phyloP scores from a whole-genome alignment of 2,888 invertebrate species.

The Bellardia bayeri region DNA sequence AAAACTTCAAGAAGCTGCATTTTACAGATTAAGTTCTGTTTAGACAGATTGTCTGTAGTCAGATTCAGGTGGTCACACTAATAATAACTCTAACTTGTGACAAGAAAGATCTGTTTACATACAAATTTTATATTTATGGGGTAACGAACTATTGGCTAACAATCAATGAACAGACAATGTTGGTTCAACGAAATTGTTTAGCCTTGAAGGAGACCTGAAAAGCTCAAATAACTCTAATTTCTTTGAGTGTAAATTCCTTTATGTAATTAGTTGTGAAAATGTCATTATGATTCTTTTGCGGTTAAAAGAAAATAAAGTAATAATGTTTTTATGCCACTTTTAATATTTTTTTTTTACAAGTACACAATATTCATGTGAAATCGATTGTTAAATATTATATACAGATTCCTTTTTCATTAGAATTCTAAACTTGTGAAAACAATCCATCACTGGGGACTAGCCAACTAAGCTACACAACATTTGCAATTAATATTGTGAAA shows the following conservation, averaged over 20 bases:
- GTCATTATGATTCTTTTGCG: background rate
- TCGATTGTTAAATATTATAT: background rate
- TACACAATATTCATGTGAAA: background rate
- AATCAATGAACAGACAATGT: too few species aligned
- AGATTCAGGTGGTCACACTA: too few species aligned
- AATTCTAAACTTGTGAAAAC: background rate
- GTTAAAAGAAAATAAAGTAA: background rate
- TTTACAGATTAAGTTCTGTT: too few species aligned
- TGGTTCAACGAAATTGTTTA: too few species aligned
- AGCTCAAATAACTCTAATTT: background rate
- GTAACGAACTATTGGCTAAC: too few species aligned
- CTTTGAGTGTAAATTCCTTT: background rate
- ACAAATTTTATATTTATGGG: too few species aligned
- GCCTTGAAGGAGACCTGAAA: too few species aligned
- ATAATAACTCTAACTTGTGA: too few species aligned
- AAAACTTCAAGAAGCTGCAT: too few species aligned
- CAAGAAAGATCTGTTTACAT: too few species aligned
- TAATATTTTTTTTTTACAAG: background rate
- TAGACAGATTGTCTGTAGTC: too few species aligned
- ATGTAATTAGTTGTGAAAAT: background rate
- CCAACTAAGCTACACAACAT: background rate
- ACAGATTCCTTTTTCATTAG: background rate
- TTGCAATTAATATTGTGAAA: background rate
- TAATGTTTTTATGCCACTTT: background rate
- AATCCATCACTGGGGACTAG: background rate